Evolutionary conservation across 1,140 invertebrate species (phyloP).

Genomic region (Aplysia californica): DNA sequence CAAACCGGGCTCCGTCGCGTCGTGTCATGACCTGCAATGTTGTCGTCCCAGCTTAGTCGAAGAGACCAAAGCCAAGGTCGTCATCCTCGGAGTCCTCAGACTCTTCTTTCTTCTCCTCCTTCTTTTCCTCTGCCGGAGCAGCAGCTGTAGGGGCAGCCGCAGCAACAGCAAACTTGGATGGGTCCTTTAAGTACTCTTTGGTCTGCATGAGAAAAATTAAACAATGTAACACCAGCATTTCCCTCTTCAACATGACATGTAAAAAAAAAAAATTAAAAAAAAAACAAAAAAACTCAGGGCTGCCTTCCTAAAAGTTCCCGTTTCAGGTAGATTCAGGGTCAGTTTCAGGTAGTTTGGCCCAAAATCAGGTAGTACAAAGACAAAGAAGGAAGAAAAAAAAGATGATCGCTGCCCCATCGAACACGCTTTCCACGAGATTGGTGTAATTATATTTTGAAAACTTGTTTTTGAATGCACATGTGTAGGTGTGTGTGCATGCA

Average conservation of each 20-base stretch:
- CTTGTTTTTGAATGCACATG: no score
- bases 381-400: neutral
- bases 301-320: neutral
- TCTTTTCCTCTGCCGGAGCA: constrained; percentile 71
- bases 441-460: no score
- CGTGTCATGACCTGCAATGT: neutral
- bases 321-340: neutral
- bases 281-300: neutral
- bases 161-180: constrained; percentile 85
- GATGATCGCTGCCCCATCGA: no score
- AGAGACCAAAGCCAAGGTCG: constrained; percentile 86
- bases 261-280: neutral
- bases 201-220: constrained; percentile 44
- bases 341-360: neutral
- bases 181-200: constrained; percentile 79
- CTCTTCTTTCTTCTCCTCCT: constrained; percentile 80
- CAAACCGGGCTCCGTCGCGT: neutral
- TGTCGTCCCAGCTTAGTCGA: constrained; percentile 66
- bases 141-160: constrained; percentile 71
- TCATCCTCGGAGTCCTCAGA: constrained; percentile 80
- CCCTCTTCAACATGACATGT: no score
- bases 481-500: no score
- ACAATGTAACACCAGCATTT: neutral
- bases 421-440: no score
- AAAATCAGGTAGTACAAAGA: neutral